phyloP scores from a whole-genome alignment of 2,888 invertebrate genomes.

The Noctuana brunneofusca region DNA sequence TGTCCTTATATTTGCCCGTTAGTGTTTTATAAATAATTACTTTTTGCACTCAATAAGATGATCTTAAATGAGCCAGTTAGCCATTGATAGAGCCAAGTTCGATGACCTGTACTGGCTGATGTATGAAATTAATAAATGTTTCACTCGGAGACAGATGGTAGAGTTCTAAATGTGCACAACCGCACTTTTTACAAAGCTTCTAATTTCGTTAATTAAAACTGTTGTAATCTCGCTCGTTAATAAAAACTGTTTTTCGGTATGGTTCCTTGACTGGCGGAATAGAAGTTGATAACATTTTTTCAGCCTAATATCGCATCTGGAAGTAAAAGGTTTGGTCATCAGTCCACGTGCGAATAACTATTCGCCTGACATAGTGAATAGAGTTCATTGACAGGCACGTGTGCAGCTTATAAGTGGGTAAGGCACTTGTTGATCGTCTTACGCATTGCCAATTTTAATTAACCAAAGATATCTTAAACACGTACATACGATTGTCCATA shows the following conservation, averaged over 20 bases:
- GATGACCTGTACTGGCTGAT: slow-evolving; percentile 49
- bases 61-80: slow-evolving; percentile 25
- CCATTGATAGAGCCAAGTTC: slow-evolving; percentile 52
- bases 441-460: slow-evolving; percentile 81
- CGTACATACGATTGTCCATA: slow-evolving; percentile 63
- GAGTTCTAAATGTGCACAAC: slow-evolving; percentile 7
- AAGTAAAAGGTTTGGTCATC: slow-evolving; percentile 47
- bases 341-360: slow-evolving; percentile 53
- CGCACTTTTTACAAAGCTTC: neutral
- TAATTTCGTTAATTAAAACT: neutral
- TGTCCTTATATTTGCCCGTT: slow-evolving; percentile 87
- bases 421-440: slow-evolving; percentile 71
- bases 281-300: slow-evolving; percentile 12
- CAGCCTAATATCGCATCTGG: slow-evolving; percentile 13
- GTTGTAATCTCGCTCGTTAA: neutral
- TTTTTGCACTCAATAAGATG: slow-evolving; percentile 16
- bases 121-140: slow-evolving; percentile 26
- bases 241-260: neutral
- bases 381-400: slow-evolving; percentile 82
- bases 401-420: slow-evolving; percentile 75
- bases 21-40: slow-evolving; percentile 66
- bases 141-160: slow-evolving; percentile 28
- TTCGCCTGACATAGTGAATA: slow-evolving; percentile 62
- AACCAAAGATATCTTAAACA: slow-evolving; percentile 72
- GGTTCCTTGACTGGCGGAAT: neutral